phyloP scores from a whole-genome alignment of 2,888 invertebrate genomes.

The Torymus tubicola region DNA sequence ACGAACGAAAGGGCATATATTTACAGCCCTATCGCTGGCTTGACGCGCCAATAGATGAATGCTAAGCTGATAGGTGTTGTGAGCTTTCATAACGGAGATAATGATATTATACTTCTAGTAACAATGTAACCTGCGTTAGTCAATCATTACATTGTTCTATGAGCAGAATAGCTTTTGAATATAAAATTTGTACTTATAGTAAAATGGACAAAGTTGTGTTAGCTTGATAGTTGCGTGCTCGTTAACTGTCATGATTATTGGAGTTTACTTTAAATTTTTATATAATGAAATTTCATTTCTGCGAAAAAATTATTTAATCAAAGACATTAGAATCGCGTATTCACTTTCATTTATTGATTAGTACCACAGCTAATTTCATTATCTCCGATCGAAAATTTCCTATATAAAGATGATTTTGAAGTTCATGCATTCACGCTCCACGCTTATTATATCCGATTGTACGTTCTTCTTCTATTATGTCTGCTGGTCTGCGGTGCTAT shows the following conservation, averaged over 20 bases:
- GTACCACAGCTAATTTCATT: background rate
- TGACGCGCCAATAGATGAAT: conserved; percentile 35
- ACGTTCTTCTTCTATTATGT: background rate
- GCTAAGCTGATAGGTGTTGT: conserved; percentile 27
- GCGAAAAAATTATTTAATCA: background rate
- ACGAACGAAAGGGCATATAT: conserved; percentile 40
- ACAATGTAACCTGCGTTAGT: conserved; percentile 26
- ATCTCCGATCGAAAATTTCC: conserved; percentile 14
- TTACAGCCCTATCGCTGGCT: conserved; percentile 32
- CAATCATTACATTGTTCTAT: conserved; percentile 16
- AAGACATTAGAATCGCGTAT: background rate
- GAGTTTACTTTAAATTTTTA: too few relatives aligned
- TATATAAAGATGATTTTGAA: background rate
- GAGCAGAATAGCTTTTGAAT: too few relatives aligned
- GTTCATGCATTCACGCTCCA: background rate
- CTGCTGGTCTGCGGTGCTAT: conserved; percentile 18
- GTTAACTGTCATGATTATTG: too few relatives aligned
- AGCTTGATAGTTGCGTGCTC: too few relatives aligned
- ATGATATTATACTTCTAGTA: conserved; percentile 27
- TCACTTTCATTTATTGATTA: conserved; percentile 12
- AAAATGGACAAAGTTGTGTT: too few relatives aligned
- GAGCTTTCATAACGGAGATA: conserved; percentile 44
- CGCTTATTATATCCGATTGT: conserved; percentile 14
- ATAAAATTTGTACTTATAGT: too few relatives aligned
- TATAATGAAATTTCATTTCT: too few relatives aligned